Conservation (phyloP, 2,797 vertebrate species). For the Choloepus didactylus region DNA sequence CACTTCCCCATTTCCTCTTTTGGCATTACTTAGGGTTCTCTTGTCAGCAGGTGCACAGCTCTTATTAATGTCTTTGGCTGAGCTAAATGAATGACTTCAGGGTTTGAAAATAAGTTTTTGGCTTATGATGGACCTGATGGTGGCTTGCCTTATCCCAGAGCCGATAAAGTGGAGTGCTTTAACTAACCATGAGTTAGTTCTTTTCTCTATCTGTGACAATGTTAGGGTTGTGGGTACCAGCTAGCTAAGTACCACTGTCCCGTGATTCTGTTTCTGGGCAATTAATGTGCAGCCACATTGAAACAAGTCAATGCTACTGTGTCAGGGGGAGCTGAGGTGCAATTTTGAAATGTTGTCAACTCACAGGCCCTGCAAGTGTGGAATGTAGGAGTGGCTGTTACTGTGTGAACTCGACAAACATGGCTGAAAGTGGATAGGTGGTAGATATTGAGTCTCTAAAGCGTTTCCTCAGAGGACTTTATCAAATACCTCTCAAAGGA, state of each 20-base stretch:
- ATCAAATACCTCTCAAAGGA: slow-evolving; percentile 4
- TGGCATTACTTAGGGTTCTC: slow-evolving; percentile 27
- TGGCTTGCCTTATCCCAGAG: background rate
- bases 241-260: background rate
- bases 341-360: background rate
- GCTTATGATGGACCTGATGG: background rate
- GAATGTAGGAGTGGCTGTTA: background rate
- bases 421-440: background rate
- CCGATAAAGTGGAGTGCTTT: slow-evolving; percentile 24
- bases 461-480: background rate
- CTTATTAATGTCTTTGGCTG: background rate
- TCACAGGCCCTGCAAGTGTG: background rate
- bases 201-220: background rate
- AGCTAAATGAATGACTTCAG: slow-evolving; percentile 53
- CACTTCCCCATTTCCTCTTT: slow-evolving; percentile 48
- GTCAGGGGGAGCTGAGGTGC: background rate
- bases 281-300: background rate
- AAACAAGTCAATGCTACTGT: background rate
- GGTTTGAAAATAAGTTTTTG: slow-evolving; percentile 43
- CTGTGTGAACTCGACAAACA: background rate
- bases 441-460: background rate
- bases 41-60: background rate
- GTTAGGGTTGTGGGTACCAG: background rate
- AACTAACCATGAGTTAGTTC: slow-evolving; percentile 24
- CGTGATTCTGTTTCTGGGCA: slow-evolving; percentile 10